Evolutionary conservation across 2,888 invertebrate species (phyloP).

Genomic region (Phortica okadai): DNA sequence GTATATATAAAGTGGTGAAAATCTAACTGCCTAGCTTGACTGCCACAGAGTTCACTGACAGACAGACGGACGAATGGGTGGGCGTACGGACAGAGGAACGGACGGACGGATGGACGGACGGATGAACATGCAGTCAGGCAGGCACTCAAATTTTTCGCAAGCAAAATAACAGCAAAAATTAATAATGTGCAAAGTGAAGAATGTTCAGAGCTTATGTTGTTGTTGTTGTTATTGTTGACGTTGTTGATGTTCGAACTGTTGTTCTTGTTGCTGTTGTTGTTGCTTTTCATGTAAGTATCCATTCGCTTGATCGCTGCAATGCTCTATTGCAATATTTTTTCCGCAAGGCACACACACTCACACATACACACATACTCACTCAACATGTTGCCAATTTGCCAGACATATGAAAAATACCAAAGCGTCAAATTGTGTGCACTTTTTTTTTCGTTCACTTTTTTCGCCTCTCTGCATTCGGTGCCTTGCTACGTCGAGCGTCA

Average conservation of each 20-base stretch:
- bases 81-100: not conserved
- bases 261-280: conserved; percentile 14
- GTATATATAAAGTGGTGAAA: not conserved
- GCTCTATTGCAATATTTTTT: conserved; percentile 2
- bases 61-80: not conserved
- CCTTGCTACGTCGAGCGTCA: not conserved
- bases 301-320: not conserved
- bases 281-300: not conserved
- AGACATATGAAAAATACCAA: conserved; percentile 30
- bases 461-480: not conserved
- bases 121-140: not conserved
- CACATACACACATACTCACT: conserved; percentile 12
- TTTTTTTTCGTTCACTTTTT: not conserved
- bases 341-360: not conserved
- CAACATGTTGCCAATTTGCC: conserved; percentile 42
- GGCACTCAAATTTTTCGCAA: not conserved
- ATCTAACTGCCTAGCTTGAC: not conserved
- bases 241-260: not conserved
- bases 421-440: conserved; percentile 33
- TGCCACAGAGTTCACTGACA: not conserved
- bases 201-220: conserved; percentile 45
- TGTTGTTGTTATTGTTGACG: conserved; percentile 22
- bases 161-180: conserved; percentile 43
- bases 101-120: not conserved
- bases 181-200: conserved; percentile 51